Evolutionary conservation across 2,113 vertebrate genomes (phyloP).

Genomic region (Nerophis lumbriciformis): DNA sequence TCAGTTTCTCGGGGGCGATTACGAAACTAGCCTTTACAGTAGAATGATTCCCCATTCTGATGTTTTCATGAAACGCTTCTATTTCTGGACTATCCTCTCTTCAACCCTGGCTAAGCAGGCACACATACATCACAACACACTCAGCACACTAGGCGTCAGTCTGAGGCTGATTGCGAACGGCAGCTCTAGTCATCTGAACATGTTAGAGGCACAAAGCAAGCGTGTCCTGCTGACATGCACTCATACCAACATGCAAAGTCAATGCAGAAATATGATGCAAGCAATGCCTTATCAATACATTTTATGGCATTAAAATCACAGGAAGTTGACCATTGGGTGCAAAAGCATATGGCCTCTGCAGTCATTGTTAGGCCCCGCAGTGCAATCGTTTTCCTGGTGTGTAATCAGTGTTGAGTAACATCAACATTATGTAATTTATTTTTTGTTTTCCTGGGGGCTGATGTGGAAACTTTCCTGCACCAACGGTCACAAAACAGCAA

Average conservation of each 20-base stretch:
- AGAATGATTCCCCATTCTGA: slow-evolving; percentile 51
- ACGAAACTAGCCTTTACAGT: slow-evolving; percentile 56
- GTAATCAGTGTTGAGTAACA: slow-evolving; percentile 53
- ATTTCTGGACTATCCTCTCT: slow-evolving; percentile 53
- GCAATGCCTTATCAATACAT: not conserved
- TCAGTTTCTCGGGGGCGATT: slow-evolving; percentile 52
- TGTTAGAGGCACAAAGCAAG: slow-evolving; percentile 23
- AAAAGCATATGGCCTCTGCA: slow-evolving; percentile 5
- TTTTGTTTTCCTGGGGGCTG: slow-evolving; percentile 47
- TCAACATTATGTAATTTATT: slow-evolving; percentile 48
- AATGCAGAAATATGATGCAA: slow-evolving; percentile 1
- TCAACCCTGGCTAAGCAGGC: slow-evolving; percentile 34
- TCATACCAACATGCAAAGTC: slow-evolving; percentile 12
- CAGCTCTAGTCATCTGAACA: slow-evolving; percentile 52
- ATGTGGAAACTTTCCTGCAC: slow-evolving; percentile 46
- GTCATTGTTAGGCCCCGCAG: slow-evolving; percentile 9
- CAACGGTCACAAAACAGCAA: slow-evolving; percentile 49
- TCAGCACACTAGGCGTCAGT: slow-evolving; percentile 40
- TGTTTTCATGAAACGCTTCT: slow-evolving; percentile 60
- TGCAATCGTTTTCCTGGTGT: slow-evolving; percentile 14
- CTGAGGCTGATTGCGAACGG: slow-evolving; percentile 36
- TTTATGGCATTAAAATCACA: slow-evolving; percentile 4
- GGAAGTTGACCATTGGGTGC: slow-evolving; percentile 4
- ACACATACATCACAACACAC: slow-evolving; percentile 50
- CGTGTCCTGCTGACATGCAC: slow-evolving; percentile 19